A percentile compares a stretch with the other conserved stretches of the same genome.
Evolutionary conservation across 2,797 vertebrate genomes (phyloP).

Genomic region (Xenentodon cancila): DNA sequence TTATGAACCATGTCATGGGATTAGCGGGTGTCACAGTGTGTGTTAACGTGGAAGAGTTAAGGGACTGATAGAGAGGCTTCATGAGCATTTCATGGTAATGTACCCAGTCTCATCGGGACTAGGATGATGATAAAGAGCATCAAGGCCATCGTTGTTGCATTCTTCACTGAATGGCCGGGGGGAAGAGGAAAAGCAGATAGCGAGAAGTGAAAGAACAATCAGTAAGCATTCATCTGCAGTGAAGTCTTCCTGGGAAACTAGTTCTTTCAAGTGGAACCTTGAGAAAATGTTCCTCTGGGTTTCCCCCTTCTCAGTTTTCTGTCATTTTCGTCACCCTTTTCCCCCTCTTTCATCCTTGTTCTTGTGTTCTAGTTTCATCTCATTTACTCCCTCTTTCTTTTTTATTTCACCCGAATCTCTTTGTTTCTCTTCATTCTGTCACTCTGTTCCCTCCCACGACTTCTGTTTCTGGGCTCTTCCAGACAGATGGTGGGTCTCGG

Average conservation of each 20-base stretch:
- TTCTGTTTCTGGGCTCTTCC: slow-evolving; percentile 1
- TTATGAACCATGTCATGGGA: slow-evolving; percentile 69
- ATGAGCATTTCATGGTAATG: slow-evolving; percentile 68
- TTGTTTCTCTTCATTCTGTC: background rate
- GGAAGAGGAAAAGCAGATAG: slow-evolving; percentile 30
- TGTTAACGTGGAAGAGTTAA: slow-evolving; percentile 53
- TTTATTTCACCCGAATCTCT: slow-evolving; percentile 8
- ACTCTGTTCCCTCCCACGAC: slow-evolving; percentile 17
- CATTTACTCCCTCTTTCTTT: slow-evolving; percentile 14
- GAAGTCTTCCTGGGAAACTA: slow-evolving; percentile 11
- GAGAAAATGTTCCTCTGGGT: slow-evolving; percentile 5
- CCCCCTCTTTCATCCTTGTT: background rate
- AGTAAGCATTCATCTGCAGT: no score
- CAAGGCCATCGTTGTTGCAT: slow-evolving; percentile 40
- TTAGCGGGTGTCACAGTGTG: slow-evolving; percentile 62
- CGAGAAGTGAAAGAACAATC: slow-evolving; percentile 15
- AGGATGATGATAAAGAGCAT: slow-evolving; percentile 72
- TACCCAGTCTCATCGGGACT: slow-evolving; percentile 35
- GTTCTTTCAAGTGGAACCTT: slow-evolving; percentile 48
- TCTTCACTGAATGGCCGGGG: slow-evolving; percentile 53
- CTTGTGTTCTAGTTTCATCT: slow-evolving; percentile 35
- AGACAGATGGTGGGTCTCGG: slow-evolving; percentile 61
- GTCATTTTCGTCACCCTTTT: slow-evolving; percentile 31
- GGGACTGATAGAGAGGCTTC: slow-evolving; percentile 39
- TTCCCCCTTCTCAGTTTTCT: slow-evolving; percentile 26